A percentile compares a stretch with the other conserved stretches of the same genome.
Conservation (phyloP, 2,888 invertebrate species). For the Melanostoma mellinum region DNA sequence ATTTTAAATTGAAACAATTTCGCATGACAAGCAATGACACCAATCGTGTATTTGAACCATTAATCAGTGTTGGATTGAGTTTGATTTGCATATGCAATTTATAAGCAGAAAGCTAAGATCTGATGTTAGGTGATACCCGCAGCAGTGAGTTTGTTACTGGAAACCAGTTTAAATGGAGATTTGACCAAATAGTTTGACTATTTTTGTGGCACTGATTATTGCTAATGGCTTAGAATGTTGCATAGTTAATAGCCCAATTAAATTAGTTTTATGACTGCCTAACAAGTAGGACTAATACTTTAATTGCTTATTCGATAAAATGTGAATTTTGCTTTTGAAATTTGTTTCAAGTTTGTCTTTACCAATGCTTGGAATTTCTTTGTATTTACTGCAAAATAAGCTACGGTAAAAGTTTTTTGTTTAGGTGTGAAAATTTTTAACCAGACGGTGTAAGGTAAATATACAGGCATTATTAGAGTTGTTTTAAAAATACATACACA, state of each 20-base stretch:
- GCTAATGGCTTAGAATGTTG: constrained; percentile 4
- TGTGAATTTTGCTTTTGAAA: too few relatives aligned
- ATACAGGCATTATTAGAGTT: too few relatives aligned
- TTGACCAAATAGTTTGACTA: constrained; percentile 7
- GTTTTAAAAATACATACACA: too few relatives aligned
- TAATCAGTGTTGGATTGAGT: background rate
- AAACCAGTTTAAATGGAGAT: constrained; percentile 35
- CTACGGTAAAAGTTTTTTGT: too few relatives aligned
- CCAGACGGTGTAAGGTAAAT: too few relatives aligned
- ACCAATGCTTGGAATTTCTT: too few relatives aligned
- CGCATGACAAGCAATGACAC: background rate
- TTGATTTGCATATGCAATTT: constrained; percentile 16
- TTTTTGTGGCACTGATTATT: constrained; percentile 23
- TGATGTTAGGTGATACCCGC: background rate
- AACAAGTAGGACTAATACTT: too few relatives aligned
- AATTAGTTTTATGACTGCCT: background rate
- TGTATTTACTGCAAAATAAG: too few relatives aligned
- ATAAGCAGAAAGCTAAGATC: constrained; percentile 14
- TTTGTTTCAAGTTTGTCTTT: too few relatives aligned
- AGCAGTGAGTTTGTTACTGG: background rate
- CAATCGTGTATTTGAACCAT: background rate
- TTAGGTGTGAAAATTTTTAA: too few relatives aligned
- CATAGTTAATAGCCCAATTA: constrained; percentile 30
- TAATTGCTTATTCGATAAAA: too few relatives aligned
- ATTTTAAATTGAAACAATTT: constrained; percentile 12